phyloP scores from a whole-genome alignment of 1,140 invertebrate species.

The Tetramorium simillimum region DNA sequence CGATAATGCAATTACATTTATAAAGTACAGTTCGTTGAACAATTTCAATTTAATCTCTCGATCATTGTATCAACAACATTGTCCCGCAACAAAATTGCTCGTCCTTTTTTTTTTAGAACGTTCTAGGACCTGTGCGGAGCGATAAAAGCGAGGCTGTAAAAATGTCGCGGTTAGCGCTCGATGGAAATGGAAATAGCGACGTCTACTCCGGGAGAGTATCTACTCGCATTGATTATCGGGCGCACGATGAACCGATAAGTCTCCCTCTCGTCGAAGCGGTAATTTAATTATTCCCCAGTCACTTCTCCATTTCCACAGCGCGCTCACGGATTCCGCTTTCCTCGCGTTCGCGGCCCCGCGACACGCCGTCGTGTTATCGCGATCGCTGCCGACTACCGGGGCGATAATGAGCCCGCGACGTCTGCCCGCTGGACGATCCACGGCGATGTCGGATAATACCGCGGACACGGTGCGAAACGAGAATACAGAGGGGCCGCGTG shows the following conservation, averaged over 20 bases:
- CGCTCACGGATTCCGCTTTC: neutral
- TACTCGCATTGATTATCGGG: conserved; percentile 37
- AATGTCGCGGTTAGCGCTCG: neutral
- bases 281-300: conserved; percentile 42
- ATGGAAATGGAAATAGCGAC: neutral
- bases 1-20: neutral
- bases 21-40: neutral
- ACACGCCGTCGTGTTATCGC: conserved; percentile 45
- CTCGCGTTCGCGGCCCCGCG: neutral
- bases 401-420: conserved; percentile 51
- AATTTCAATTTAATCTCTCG: neutral
- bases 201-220: neutral
- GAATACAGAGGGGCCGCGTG: neutral
- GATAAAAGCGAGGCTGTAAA: neutral
- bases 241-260: conserved; percentile 45
- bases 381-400: conserved; percentile 12
- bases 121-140: neutral
- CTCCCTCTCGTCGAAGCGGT: conserved; percentile 3
- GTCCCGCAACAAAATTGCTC: neutral
- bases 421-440: neutral
- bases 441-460: conserved; percentile 20
- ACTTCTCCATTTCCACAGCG: neutral
- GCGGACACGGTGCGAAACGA: neutral
- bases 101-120: neutral
- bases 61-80: neutral